Evolutionary conservation across 1,140 invertebrate species (phyloP).

Genomic region (Drosophila neocordata): DNA sequence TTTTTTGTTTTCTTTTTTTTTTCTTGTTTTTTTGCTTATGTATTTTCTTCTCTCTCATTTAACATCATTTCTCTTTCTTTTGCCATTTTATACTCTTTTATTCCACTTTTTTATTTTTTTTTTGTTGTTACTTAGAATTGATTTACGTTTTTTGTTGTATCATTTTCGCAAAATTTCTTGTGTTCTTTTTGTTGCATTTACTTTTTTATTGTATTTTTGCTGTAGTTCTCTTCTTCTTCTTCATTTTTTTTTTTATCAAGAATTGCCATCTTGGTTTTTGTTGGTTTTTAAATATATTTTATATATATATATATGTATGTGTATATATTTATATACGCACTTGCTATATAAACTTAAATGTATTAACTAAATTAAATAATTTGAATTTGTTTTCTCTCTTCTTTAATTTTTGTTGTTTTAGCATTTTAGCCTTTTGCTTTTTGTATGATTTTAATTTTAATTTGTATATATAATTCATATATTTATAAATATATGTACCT

Average conservation of each 20-base stretch:
- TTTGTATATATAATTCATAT: slow-evolving; percentile 50
- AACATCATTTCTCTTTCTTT: neutral
- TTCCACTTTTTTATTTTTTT: slow-evolving; percentile 31
- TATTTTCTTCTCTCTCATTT: slow-evolving; percentile 19
- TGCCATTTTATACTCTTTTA: slow-evolving; percentile 44
- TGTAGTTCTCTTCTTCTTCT: slow-evolving; percentile 17
- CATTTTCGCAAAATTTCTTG: slow-evolving; percentile 49
- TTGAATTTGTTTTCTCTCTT: slow-evolving; percentile 64
- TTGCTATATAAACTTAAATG: slow-evolving; percentile 78
- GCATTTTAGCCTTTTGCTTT: slow-evolving; percentile 14
- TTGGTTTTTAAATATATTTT: slow-evolving; percentile 38
- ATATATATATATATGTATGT: slow-evolving; percentile 52
- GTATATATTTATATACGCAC: slow-evolving; percentile 62
- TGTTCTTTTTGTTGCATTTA: slow-evolving; percentile 33
- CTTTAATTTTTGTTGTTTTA: slow-evolving; percentile 22
- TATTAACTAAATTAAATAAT: slow-evolving; percentile 77
- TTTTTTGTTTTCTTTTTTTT: slow-evolving; percentile 49
- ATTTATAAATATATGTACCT: slow-evolving; percentile 52
- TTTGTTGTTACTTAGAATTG: slow-evolving; percentile 65
- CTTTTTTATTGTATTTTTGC: slow-evolving; percentile 69
- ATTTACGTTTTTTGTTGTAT: slow-evolving; percentile 45
- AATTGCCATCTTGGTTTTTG: slow-evolving; percentile 58
- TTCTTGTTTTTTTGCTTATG: slow-evolving; percentile 43
- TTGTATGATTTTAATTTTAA: slow-evolving; percentile 33
- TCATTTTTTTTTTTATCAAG: slow-evolving; percentile 41